These are phyloP conservation scores for Microtus oregoni DNA, from an alignment of 2,113 vertebrate species.

Conservation along the genomic window DNA sequence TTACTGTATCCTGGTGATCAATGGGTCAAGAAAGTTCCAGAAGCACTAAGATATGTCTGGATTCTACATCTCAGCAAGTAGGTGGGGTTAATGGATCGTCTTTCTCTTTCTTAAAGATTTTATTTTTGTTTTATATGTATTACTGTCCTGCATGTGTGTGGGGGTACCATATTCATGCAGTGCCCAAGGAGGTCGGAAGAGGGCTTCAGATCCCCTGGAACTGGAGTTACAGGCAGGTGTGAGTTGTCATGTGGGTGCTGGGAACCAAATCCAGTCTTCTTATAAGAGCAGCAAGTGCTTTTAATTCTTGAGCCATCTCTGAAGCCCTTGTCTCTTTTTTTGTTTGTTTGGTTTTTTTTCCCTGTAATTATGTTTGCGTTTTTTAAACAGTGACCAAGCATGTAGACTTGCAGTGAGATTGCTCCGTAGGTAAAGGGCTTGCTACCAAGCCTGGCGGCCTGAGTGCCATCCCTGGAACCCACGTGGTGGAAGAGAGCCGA, in stretches of 20 bases:
- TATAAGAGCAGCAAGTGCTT: background rate
- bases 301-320: background rate
- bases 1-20: background rate
- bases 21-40: constrained; percentile 58
- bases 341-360: constrained; percentile 60
- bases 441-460: background rate
- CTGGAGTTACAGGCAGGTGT: background rate
- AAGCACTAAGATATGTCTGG: constrained; percentile 76
- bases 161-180: background rate
- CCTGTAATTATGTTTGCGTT: constrained; percentile 75
- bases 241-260: background rate
- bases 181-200: background rate
- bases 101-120: background rate
- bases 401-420: background rate
- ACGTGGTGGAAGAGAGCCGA: background rate
- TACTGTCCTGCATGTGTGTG: background rate
- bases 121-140: background rate
- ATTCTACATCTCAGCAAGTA: background rate
- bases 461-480: background rate
- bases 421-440: background rate
- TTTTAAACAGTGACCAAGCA: constrained; percentile 29
- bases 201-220: background rate
- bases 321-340: constrained; percentile 51
- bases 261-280: background rate
- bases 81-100: background rate